Evolutionary conservation across 2,797 vertebrate species (phyloP).

Genomic region (Pristis pectinata): DNA sequence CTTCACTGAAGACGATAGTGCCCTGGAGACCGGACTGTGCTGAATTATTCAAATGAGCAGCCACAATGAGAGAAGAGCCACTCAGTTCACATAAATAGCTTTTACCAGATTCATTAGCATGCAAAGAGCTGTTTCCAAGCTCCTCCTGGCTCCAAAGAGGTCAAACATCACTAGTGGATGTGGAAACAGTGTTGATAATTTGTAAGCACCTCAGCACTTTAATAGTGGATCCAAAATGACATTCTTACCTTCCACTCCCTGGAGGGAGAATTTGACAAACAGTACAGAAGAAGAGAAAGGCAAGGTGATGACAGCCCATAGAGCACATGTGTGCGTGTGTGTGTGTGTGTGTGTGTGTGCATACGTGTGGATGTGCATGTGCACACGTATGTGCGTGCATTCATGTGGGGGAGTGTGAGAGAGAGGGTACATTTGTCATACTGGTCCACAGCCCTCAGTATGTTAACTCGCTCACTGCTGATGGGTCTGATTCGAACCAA

Average conservation of each 20-base stretch:
- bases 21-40: constrained; percentile 50
- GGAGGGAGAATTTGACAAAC: constrained; percentile 52
- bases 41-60: constrained; percentile 56
- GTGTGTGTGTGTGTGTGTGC: no score
- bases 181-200: constrained; percentile 58
- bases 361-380: no score
- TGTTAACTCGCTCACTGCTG: background rate
- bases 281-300: constrained; percentile 48
- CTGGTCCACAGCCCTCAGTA: background rate
- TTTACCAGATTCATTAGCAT: constrained; percentile 36
- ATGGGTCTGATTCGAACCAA: background rate
- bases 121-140: constrained; percentile 35
- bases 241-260: constrained; percentile 52
- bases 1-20: constrained; percentile 60
- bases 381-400: no score
- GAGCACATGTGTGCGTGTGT: background rate
- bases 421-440: no score
- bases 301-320: constrained; percentile 25
- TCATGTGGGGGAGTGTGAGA: background rate
- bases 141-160: constrained; percentile 37
- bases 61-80: constrained; percentile 49
- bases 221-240: constrained; percentile 50
- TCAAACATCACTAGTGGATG: constrained; percentile 40
- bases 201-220: constrained; percentile 57
- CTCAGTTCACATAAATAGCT: constrained; percentile 24